phyloP scores from a whole-genome alignment of 2,797 vertebrate genomes.

The Myotis vivesi region DNA sequence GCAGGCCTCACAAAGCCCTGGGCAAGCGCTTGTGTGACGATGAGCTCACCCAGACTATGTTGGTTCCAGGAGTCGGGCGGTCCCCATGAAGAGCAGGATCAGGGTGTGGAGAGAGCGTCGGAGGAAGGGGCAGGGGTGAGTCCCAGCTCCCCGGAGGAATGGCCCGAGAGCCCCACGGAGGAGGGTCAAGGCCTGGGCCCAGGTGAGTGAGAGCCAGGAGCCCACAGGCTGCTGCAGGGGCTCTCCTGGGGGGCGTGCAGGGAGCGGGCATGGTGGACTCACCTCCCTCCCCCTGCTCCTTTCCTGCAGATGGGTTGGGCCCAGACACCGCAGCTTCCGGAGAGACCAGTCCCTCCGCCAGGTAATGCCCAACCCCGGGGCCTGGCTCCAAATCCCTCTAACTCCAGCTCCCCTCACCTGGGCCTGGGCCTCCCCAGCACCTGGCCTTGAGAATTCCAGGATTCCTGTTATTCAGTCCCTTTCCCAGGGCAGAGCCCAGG shows the following conservation, averaged over 20 bases:
- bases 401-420: background rate
- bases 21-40: background rate
- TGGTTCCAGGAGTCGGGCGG: constrained; percentile 29
- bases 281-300: background rate
- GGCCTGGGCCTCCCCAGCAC: background rate
- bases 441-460: background rate
- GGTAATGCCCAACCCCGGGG: constrained; percentile 44
- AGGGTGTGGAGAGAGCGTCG: background rate
- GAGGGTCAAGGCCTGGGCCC: constrained; percentile 26
- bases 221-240: background rate
- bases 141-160: constrained; percentile 72
- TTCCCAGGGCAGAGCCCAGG: background rate
- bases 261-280: background rate
- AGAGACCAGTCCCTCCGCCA: constrained; percentile 63
- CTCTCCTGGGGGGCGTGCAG: no score
- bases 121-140: background rate
- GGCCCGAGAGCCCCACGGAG: constrained; percentile 67
- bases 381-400: background rate
- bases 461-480: background rate
- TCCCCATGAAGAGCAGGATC: background rate
- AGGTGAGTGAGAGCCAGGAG: constrained; percentile 27
- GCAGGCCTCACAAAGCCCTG: background rate
- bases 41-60: background rate
- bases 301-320: constrained; percentile 38
- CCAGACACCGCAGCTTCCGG: background rate